These are phyloP conservation scores for Dinoponera quadriceps DNA, from an alignment of 1,140 invertebrate genomes.

Conservation along the genomic window DNA sequence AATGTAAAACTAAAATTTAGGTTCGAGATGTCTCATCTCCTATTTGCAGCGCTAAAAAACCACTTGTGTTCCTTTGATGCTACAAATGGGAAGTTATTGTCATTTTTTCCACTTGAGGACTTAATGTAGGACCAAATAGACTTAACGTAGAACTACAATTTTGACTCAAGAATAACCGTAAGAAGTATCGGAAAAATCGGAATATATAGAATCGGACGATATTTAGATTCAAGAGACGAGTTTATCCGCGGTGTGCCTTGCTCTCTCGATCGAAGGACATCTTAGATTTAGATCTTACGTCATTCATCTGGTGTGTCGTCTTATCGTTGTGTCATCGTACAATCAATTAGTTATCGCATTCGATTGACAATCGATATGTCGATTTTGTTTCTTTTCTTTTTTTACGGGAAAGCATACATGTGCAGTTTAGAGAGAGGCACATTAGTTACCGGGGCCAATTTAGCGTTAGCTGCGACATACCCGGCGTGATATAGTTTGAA, in stretches of 20 bases:
- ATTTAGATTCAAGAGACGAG: background rate
- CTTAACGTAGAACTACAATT: no score
- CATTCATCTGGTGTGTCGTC: conserved; percentile 10
- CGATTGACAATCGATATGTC: no score
- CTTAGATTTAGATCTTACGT: conserved; percentile 30
- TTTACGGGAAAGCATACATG: background rate
- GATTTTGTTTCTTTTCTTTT: no score
- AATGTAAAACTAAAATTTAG: no score
- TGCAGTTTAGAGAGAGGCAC: background rate
- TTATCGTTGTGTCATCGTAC: background rate
- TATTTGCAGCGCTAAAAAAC: no score
- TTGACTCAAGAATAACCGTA: no score
- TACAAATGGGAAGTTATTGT: no score
- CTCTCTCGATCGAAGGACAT: background rate
- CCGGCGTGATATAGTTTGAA: background rate
- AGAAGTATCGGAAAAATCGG: background rate
- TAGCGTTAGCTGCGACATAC: background rate
- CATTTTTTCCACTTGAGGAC: no score
- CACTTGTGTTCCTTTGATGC: no score
- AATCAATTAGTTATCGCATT: no score
- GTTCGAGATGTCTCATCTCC: no score
- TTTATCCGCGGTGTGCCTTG: background rate
- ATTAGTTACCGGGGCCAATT: background rate
- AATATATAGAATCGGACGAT: background rate
- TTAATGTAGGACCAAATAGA: no score